A percentile compares a stretch with the other conserved stretches of the same genome.
These are phyloP conservation scores for Formica aserva DNA, from an alignment of 2,888 invertebrate species.

Conservation along the genomic window DNA sequence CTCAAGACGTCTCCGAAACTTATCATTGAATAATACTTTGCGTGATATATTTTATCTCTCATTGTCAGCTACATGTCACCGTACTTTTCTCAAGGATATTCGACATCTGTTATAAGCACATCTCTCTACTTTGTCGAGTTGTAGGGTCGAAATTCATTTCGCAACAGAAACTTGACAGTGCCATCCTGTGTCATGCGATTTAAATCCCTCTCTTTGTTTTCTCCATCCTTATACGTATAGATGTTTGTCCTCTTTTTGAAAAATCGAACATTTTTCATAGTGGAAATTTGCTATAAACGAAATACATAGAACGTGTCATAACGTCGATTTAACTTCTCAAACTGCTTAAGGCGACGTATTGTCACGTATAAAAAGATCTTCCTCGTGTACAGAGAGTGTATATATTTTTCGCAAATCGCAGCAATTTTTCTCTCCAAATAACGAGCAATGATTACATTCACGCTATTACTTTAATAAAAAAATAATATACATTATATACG, in stretches of 20 bases:
- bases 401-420: conserved; percentile 1
- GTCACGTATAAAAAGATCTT: not conserved
- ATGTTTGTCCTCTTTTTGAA: conserved; percentile 34
- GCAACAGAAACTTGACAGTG: conserved; percentile 60
- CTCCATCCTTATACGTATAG: conserved; percentile 12
- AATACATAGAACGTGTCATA: not conserved
- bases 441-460: not conserved
- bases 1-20: not conserved
- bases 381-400: not conserved
- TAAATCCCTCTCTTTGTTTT: conserved; percentile 43
- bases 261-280: conserved; percentile 45
- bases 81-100: conserved; percentile 17
- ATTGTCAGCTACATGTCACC: not conserved
- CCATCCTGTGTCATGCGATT: conserved; percentile 46
- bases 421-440: not conserved
- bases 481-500: not conserved
- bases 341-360: conserved; percentile 22
- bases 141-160: conserved; percentile 63
- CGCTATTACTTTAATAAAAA: not conserved
- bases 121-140: conserved; percentile 35
- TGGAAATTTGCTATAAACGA: conserved; percentile 11
- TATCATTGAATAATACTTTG: conserved; percentile 4
- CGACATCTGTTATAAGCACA: conserved; percentile 36
- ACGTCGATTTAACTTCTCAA: conserved; percentile 34
- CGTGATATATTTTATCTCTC: not conserved